Percentiles rank a stretch among this genome's conserved stretches.
These are phyloP conservation scores for Miltochrista miniata DNA, from an alignment of 2,888 invertebrate species.

Conservation along the genomic window DNA sequence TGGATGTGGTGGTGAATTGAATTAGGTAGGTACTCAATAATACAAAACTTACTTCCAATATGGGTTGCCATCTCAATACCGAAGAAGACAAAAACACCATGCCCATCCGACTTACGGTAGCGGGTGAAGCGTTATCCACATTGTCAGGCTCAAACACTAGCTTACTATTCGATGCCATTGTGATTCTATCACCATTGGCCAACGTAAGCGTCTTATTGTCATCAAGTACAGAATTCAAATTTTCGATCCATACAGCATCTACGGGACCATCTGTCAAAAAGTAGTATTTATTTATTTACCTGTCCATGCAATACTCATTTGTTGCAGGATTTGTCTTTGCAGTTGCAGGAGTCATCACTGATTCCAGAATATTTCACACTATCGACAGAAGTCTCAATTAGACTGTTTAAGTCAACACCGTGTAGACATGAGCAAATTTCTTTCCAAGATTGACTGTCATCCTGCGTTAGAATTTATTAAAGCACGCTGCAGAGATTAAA, in stretches of 20 bases:
- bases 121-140: slow-evolving; percentile 96
- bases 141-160: slow-evolving; percentile 95
- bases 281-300: not conserved
- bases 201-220: slow-evolving; percentile 95
- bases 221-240: slow-evolving; percentile 94
- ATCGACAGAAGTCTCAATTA: no score
- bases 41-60: slow-evolving; percentile 84
- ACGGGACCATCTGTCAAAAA: slow-evolving; percentile 90
- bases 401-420: no score
- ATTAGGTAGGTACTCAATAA: no score
- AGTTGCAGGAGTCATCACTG: no score
- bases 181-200: slow-evolving; percentile 95
- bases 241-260: slow-evolving; percentile 97
- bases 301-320: no score
- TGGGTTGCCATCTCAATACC: slow-evolving; percentile 91
- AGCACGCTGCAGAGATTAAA: no score
- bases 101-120: slow-evolving; percentile 95
- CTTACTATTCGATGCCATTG: slow-evolving; percentile 94
- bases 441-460: no score
- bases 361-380: no score
- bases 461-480: no score
- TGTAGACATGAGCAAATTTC: no score
- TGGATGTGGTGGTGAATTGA: no score
- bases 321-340: no score
- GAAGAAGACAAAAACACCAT: slow-evolving; percentile 96